These are phyloP conservation scores for Melanostigma gelatinosum DNA, from an alignment of 2,113 vertebrate species.

Conservation along the genomic window DNA sequence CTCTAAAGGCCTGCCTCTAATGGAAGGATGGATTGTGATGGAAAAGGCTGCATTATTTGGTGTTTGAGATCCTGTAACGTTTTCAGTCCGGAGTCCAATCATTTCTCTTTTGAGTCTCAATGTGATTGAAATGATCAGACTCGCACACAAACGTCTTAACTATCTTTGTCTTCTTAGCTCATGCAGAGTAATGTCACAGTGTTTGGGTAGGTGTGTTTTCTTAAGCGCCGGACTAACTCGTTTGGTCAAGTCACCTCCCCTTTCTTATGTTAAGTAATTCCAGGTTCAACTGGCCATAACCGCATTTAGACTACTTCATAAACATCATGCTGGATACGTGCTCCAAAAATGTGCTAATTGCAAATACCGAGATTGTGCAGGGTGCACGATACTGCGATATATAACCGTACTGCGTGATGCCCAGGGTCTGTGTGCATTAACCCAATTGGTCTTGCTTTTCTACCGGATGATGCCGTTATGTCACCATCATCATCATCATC, in stretches of 20 bases:
- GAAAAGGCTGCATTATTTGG: constrained; percentile 2
- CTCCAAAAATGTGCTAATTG: neutral
- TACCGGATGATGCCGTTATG: constrained; percentile 15
- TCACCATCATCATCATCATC: constrained; percentile 19
- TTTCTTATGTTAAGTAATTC: neutral
- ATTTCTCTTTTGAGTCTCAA: neutral
- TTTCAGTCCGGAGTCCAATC: neutral
- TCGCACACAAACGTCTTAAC: neutral
- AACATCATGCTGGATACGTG: neutral
- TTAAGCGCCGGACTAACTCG: constrained; percentile 33
- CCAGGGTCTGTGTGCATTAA: constrained; percentile 12
- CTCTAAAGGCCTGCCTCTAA: constrained; percentile 8
- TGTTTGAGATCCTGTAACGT: neutral
- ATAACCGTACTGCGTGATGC: neutral
- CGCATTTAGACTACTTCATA: no score
- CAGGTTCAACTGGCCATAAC: neutral
- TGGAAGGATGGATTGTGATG: neutral
- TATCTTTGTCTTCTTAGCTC: neutral
- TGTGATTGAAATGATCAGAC: neutral
- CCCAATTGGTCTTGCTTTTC: constrained; percentile 22
- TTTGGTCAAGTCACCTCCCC: constrained; percentile 18
- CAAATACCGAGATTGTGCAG: neutral
- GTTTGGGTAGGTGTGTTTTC: constrained; percentile 31
- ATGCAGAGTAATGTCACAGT: neutral
- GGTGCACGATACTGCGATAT: neutral